Conservation (phyloP, 2,888 invertebrate species). For the Nemotelus nigrinus region DNA sequence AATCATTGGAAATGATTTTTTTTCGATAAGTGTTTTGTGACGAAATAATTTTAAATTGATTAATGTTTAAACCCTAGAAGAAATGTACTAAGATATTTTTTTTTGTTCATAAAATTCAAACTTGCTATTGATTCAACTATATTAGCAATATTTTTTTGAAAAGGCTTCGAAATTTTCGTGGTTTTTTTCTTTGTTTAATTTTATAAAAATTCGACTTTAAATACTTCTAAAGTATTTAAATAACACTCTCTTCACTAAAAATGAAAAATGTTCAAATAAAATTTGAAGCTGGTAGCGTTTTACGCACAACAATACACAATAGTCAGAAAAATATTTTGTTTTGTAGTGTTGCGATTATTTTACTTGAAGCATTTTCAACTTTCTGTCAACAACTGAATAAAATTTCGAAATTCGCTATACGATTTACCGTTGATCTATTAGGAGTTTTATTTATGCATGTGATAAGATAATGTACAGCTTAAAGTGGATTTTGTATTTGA, state of each 20-base stretch:
- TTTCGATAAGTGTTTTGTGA: neutral
- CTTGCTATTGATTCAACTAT: constrained; percentile 21
- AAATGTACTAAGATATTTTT: constrained; percentile 24
- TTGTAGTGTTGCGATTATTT: neutral
- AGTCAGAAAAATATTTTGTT: constrained; percentile 4
- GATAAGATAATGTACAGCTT: too few relatives aligned
- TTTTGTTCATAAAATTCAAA: constrained; percentile 21
- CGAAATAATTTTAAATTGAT: neutral
- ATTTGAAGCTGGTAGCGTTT: neutral
- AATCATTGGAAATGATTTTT: constrained; percentile 13
- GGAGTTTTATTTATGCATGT: too few relatives aligned
- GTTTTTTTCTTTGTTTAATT: neutral
- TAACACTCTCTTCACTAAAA: constrained; percentile 8
- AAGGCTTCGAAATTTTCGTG: constrained; percentile 1
- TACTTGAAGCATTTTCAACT: too few relatives aligned
- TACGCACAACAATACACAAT: neutral
- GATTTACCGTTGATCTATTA: too few relatives aligned
- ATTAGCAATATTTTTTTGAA: constrained; percentile 28
- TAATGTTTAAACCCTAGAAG: constrained; percentile 11
- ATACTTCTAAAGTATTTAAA: constrained; percentile 33
- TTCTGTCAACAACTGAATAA: too few relatives aligned
- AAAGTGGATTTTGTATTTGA: too few relatives aligned
- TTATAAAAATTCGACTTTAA: constrained; percentile 37
- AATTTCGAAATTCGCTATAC: too few relatives aligned
- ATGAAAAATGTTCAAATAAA: neutral